Evolutionary conservation across 1,140 invertebrate genomes (phyloP), one percentile per base, ranked within the genome.

Genomic region (Leguminivora glycinivorella): DNA sequence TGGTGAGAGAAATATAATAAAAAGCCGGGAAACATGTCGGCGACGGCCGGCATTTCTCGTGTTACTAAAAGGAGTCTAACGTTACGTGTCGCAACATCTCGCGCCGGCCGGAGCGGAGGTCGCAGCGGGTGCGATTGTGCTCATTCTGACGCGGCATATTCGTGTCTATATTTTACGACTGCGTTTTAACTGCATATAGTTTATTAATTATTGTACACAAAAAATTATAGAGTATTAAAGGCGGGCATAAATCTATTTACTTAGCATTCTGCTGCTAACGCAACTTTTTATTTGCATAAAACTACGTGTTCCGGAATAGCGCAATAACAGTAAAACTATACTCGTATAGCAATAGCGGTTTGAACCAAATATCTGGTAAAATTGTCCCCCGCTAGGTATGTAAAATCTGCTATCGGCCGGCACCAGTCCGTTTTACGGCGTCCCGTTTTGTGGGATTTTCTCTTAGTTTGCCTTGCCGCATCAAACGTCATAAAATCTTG

Each of bases 391-490:
- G 4, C 2, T 12, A 47, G 14, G 43, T 6, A 5, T 47, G n/a
- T 47, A 17, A n/a, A 17, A 2, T n/a, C 43, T 5, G 43, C 43
- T 47, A 12, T 17, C 43, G n/a, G 43, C 24, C 12, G 56, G 25
- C 14, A 10, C n/a, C 56, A 60, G 12, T 5, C 24, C 25, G 56
- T 26, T 60, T 60, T 60, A 60, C 26, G 56, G 25, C 24, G 7
- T 14, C 12, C 56, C 14, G 24, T 58, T 29, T 58, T 58, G 24
- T 10, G 14, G 56, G 10, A 29, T 58, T 58, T 58, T 58, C 24
- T 58, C 24, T 58, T 29, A 58, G 56, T 58, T 58, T 58, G 56
- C 56, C 56, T 58, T 58, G 56, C 56, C 56, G 56, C 56, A 29
- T 60, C 25, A 29, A 29, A 26, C 56, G 19, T 60, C 25, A 60